Evolutionary conservation across 2,797 vertebrate genomes (phyloP).

Genomic region (Falco peregrinus): DNA sequence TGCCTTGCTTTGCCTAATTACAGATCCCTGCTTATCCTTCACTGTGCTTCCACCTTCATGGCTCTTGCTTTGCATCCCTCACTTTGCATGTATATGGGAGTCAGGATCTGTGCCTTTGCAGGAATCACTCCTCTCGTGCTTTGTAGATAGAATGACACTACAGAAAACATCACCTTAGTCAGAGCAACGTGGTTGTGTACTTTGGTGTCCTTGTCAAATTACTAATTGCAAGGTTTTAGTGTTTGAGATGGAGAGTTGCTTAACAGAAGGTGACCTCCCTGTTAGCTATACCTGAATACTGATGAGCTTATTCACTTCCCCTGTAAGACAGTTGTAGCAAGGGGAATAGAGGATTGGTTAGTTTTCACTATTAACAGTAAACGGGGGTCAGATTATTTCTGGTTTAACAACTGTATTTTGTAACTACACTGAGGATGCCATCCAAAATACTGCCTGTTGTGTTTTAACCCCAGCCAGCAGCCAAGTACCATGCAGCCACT

Average conservation of each 20-base stretch:
- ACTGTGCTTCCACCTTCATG: neutral
- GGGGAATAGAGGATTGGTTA: neutral
- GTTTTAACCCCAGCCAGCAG: too few species aligned
- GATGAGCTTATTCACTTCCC: conserved; percentile 39
- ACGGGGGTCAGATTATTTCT: neutral
- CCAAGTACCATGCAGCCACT: too few species aligned
- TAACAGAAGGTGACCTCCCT: conserved; percentile 49
- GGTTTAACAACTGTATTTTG: neutral
- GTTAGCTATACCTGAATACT: conserved; percentile 16
- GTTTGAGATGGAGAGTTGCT: conserved; percentile 43
- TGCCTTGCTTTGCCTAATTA: neutral
- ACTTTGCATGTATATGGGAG: neutral
- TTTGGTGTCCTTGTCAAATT: conserved; percentile 43
- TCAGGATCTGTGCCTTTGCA: accelerated
- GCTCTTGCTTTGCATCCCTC: neutral
- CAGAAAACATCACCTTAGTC: conserved; percentile 10
- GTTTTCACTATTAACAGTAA: neutral
- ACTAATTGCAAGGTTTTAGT: conserved; percentile 37
- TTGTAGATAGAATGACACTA: neutral
- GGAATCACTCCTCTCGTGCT: neutral
- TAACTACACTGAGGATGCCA: neutral
- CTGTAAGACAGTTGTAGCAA: neutral
- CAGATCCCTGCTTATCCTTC: neutral
- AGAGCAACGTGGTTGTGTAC: neutral
- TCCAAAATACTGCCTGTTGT: neutral